Evolutionary conservation across 2,797 vertebrate species (phyloP), one percentile per base, ranked within the genome.

Genomic region (Tokudaia tokunoshimensis): DNA sequence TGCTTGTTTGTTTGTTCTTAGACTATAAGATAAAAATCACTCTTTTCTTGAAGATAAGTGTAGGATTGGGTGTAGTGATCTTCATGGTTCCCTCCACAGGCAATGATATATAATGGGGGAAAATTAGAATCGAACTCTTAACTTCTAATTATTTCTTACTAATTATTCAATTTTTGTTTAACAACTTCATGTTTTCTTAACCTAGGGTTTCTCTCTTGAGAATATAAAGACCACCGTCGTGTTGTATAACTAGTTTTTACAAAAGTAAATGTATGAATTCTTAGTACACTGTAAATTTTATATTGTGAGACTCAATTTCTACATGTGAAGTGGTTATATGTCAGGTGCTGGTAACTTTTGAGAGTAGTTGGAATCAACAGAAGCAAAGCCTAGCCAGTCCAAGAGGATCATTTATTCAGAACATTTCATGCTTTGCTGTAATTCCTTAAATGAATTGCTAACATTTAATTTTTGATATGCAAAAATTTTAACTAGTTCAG

Each of bases 161-260:
- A 78, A 85, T 29, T 86, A 31, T 63, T 92, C 11, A 41, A 65
- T 85, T 89, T 72, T 72, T 61, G 26, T 89, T 86, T 74, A 92
- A 81, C 26, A 20, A 47, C 5, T 70, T 90, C 63, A 67, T 17
- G 0, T 34, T 61, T 72, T 65, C 75, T 55, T 24, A 92, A 22
- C 55, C 22, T 67, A 37, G 84, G 79, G 85, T 95, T 94, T 95
- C 80, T 94, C 70, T 87, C 95, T 98, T 97, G 94, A 93, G 97
- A 80, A 97, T 93, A 98, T 92, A 96, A 93, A 94, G 75, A 93
- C 84, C 95, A 94, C 96, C 95, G 75, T 93, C 76, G 96, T 81
- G 94, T 75, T 82, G 50, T 10, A 89, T n/a, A 9, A 78, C 84
- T 65, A 83, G 50, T 80, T 70, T 67, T n/a, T 41, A 44, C 50